Percentiles rank a stretch among this genome's conserved stretches.
phyloP scores from a whole-genome alignment of 2,888 invertebrate species.

The Platycheirus albimanus region DNA sequence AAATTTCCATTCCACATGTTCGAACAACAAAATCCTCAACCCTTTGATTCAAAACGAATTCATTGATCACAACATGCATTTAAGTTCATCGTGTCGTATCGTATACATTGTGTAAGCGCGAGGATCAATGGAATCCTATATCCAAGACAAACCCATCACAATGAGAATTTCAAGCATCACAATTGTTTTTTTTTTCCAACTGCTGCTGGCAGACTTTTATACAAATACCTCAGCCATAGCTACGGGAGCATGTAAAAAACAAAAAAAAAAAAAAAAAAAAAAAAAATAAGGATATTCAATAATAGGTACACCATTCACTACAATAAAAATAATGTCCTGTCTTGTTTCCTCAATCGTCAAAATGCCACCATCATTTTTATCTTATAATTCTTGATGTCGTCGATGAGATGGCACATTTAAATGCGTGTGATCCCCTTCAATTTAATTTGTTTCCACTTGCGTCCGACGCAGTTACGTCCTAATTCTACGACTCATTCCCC shows the following conservation, averaged over 20 bases:
- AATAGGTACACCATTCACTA: constrained; percentile 20
- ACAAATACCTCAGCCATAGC: too few relatives aligned
- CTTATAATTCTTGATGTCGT: constrained; percentile 34
- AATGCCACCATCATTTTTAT: constrained; percentile 61
- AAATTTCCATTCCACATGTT: constrained; percentile 49
- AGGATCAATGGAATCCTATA: constrained; percentile 54
- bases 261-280: not conserved
- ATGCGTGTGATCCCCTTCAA: constrained; percentile 71
- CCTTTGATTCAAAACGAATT: constrained; percentile 48
- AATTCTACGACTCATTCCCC: not conserved
- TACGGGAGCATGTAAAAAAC: constrained; percentile 5
- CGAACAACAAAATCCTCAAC: constrained; percentile 39
- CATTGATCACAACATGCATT: constrained; percentile 58
- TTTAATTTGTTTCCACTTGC: constrained; percentile 67
- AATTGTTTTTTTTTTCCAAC: constrained; percentile 44
- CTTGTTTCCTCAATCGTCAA: constrained; percentile 44
- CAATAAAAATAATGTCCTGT: constrained; percentile 52
- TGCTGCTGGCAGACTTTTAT: not conserved
- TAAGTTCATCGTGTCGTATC: constrained; percentile 9
- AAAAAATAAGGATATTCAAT: constrained; percentile 52
- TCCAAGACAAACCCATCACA: constrained; percentile 41
- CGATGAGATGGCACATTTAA: constrained; percentile 45
- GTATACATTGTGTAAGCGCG: not conserved
- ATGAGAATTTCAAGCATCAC: constrained; percentile 54
- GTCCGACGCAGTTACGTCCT: not conserved